A percentile compares a stretch with the other conserved stretches of the same genome.
Evolutionary conservation across 2,797 vertebrate species (phyloP).

Genomic region (Phataginus tricuspis): DNA sequence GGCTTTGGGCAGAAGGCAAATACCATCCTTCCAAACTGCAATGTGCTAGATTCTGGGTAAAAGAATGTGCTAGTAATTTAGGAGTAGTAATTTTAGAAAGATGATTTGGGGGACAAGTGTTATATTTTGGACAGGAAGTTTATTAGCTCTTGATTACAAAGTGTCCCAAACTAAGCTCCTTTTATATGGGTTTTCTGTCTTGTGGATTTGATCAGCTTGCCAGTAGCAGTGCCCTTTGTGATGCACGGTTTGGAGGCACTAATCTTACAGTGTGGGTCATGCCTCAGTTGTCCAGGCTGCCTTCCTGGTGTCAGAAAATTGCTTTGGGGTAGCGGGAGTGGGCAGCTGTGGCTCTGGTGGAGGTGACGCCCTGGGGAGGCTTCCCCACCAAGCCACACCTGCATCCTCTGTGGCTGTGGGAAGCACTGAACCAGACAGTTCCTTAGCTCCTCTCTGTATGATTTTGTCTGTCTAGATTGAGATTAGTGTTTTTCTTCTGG

Average conservation of each 20-base stretch:
- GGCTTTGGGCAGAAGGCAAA: not conserved
- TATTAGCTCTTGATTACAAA: not conserved
- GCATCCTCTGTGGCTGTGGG: not conserved
- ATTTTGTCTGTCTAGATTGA: constrained; percentile 26
- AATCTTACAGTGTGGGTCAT: not conserved
- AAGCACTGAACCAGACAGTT: not conserved
- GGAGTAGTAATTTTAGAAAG: constrained; percentile 9
- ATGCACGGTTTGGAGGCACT: not conserved
- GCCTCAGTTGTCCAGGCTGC: not conserved
- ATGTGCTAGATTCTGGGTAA: not conserved
- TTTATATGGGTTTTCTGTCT: not conserved
- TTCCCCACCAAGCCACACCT: not conserved
- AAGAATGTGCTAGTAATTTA: not conserved
- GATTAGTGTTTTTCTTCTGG: constrained; percentile 62
- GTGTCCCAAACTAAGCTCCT: not conserved
- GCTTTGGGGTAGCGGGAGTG: not conserved
- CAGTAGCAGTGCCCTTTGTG: not conserved
- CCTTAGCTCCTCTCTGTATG: constrained; percentile 4
- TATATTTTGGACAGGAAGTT: not conserved
- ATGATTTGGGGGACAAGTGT: not conserved
- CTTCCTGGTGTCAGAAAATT: not conserved
- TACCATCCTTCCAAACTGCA: not conserved
- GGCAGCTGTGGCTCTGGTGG: not conserved
- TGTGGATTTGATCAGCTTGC: not conserved
- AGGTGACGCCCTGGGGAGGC: not conserved